Percentiles rank a stretch among this genome's conserved stretches.
Conservation (phyloP, 2,113 vertebrate species). For the Bos indicus region DNA sequence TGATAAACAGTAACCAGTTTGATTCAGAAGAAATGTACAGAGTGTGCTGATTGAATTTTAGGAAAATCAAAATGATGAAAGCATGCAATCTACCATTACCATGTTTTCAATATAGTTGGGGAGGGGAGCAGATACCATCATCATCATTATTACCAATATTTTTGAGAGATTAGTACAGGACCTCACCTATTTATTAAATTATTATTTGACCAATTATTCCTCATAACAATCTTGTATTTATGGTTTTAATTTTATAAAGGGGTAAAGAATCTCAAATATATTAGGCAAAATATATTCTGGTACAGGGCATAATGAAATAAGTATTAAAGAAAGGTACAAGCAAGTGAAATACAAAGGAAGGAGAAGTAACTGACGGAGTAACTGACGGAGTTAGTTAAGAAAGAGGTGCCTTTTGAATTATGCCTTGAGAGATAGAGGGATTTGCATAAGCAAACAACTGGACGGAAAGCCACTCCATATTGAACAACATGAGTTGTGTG, state of each 20-base stretch:
- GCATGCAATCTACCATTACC: neutral
- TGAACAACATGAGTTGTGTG: neutral
- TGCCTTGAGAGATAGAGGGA: neutral
- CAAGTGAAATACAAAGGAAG: neutral
- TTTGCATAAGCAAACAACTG: neutral
- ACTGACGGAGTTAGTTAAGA: neutral
- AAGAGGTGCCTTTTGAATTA: neutral
- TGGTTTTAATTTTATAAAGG: neutral
- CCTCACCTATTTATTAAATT: neutral
- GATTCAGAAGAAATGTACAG: neutral
- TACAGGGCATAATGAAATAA: neutral
- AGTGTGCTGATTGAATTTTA: neutral
- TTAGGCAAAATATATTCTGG: neutral
- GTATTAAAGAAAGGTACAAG: neutral
- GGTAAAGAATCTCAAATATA: neutral
- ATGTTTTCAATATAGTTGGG: neutral
- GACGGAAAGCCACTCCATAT: neutral
- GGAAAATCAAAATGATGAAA: neutral
- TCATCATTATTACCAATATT: neutral
- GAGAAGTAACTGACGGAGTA: neutral
- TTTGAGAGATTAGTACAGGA: neutral
- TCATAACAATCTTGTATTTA: neutral
- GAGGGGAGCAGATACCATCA: neutral
- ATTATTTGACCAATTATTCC: neutral
- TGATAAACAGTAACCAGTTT: neutral